These are phyloP conservation scores for Spinus pinus DNA, from an alignment of 2,797 vertebrate genomes.

Conservation along the genomic window DNA sequence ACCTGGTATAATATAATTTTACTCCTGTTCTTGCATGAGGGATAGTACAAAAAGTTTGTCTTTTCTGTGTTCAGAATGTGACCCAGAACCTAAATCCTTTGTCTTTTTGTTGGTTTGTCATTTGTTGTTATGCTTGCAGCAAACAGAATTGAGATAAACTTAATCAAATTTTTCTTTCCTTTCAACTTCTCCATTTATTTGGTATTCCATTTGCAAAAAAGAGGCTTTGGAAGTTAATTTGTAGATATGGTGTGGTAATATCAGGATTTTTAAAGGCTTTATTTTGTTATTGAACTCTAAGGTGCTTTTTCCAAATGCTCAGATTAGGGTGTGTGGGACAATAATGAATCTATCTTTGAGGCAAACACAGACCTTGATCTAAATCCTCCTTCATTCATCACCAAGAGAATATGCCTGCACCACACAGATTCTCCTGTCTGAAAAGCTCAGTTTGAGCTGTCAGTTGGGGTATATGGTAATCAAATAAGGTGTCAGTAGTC, in stretches of 20 bases:
- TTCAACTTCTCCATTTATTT: not conserved
- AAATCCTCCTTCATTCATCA: not conserved
- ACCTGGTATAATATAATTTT: not conserved
- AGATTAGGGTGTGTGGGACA: accelerated
- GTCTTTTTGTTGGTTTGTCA: not conserved
- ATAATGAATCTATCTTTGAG: not conserved
- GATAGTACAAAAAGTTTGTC: not conserved
- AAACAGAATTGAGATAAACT: not conserved
- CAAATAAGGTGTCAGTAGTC: not conserved
- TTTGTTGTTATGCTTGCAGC: not conserved
- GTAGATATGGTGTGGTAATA: not conserved
- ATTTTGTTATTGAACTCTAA: not conserved
- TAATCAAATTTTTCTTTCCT: not conserved
- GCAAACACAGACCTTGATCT: not conserved
- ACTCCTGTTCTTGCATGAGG: not conserved
- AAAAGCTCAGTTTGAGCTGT: not conserved
- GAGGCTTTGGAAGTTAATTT: not conserved
- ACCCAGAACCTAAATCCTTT: not conserved
- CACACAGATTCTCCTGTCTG: not conserved
- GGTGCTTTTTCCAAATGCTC: not conserved
- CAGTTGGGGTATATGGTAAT: not conserved
- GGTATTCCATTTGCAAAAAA: not conserved
- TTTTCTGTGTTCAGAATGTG: not conserved
- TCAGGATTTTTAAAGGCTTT: not conserved
- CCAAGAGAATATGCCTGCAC: not conserved